Evolutionary conservation across 2,888 invertebrate genomes (phyloP).

Genomic region (Agrotis exclamationis): DNA sequence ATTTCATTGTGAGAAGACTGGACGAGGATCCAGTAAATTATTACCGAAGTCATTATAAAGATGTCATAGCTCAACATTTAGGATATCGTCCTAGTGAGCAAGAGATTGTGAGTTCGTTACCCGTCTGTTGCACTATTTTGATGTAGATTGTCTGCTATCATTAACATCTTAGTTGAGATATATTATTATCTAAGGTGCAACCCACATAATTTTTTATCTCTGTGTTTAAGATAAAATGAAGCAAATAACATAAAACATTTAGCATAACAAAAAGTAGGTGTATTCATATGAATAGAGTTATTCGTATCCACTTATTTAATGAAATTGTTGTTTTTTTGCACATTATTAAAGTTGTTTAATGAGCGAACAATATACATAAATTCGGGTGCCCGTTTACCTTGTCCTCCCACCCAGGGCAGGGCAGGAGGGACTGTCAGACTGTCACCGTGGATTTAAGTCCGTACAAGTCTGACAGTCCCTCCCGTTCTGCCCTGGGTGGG

Average conservation of each 20-base stretch:
- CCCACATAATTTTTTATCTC: slow-evolving; percentile 9
- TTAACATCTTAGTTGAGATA: not conserved
- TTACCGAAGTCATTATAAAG: not conserved
- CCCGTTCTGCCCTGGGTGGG: too few species aligned
- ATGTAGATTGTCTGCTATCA: too few species aligned
- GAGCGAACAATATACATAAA: too few species aligned
- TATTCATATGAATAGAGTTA: not conserved
- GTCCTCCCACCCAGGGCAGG: too few species aligned
- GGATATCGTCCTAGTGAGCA: not conserved
- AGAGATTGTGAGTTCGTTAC: not conserved
- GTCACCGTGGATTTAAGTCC: too few species aligned
- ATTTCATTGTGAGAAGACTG: too few species aligned
- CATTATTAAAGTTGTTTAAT: too few species aligned
- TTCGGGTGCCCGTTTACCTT: too few species aligned
- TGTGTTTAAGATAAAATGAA: slow-evolving; percentile 12
- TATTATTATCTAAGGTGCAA: slow-evolving; percentile 2
- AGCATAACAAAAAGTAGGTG: not conserved
- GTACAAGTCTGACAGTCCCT: too few species aligned
- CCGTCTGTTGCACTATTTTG: slow-evolving; percentile 7
- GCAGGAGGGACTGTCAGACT: too few species aligned
- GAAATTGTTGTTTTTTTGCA: too few species aligned
- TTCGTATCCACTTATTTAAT: not conserved
- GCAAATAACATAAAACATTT: slow-evolving; percentile 10
- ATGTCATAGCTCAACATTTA: not conserved
- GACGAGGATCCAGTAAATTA: too few species aligned